Base-by-base conservation (phyloP, 1,140 invertebrate species). In the Drosophila pachea region DNA sequence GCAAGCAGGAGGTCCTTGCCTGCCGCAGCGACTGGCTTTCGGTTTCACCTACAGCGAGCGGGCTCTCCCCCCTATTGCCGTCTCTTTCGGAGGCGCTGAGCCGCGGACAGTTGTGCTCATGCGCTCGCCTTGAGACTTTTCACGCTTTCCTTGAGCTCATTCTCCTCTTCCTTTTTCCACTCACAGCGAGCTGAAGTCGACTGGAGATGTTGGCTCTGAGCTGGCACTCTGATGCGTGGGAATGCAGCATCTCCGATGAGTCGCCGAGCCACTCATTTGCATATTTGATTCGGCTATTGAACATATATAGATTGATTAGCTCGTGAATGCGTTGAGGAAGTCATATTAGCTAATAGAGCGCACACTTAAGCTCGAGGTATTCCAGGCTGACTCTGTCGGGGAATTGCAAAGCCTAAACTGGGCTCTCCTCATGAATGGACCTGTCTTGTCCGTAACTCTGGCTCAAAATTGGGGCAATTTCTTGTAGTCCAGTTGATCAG, bases 71-170 rank as follows among this genome's bases (percentile, higher is more conserved):
- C 49, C 47, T 73, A 47, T 73, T 45, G 79, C 79, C 65, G 67
- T 84, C 79, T 73, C 69, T 69, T 73, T 78, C 79, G 35, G 45
- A 55, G 48, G 55, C 38, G 33, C 68, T 45, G 58, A 52, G 47
- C 67, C 60, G 33, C 73, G 78, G 73, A 3, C 77, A 78, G 61
- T 71, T 79, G 81, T 86, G 79, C 79, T 79, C 79, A 84, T 84
- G 79, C 79, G 79, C 79, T 86, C 52, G 36, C 48, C 49, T 29
- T 64, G 45, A 45, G 49, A 54, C 56, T 45, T n/a, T 14, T 31
- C 7, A 52, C 16, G 12, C 22, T 59, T 42, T 67, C 29, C 49
- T 60, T 35, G 36, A 42, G 8, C 7, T 47, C 31, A n/a, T 53
- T 66, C 49, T 52, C 12, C 58, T 33, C 42, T 47, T 35, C 9